phyloP scores from a whole-genome alignment of 37 sponge, comb jelly and placozoan species.

The Beroe forskalii region DNA sequence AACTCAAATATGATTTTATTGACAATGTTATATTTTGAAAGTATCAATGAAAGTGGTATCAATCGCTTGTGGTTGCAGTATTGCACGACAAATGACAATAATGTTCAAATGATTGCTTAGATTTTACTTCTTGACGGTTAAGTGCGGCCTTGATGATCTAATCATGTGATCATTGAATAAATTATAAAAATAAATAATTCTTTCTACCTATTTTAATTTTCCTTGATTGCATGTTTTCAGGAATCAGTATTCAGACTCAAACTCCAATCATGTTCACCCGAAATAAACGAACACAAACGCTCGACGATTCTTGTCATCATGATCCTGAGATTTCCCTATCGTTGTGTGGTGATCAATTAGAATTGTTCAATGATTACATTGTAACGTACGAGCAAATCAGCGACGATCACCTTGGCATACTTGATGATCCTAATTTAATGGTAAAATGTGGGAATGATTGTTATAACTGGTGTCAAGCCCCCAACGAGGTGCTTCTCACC shows the following conservation, averaged over 20 bases:
- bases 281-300: conserved; percentile 59
- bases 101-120: too few relatives aligned
- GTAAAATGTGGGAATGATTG: conserved; percentile 20
- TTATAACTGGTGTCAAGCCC: conserved; percentile 36
- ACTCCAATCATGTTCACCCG: conserved; percentile 13
- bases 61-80: too few relatives aligned
- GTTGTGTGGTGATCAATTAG: conserved; percentile 46
- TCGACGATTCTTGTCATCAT: background rate
- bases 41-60: too few relatives aligned
- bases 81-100: too few relatives aligned
- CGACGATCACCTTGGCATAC: background rate
- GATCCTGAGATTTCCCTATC: conserved; percentile 24
- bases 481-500: conserved; percentile 2
- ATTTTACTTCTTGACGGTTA: too few relatives aligned
- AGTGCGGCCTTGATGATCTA: too few relatives aligned
- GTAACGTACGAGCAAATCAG: conserved; percentile 4
- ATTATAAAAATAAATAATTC: too few relatives aligned
- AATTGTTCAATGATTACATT: conserved; percentile 29
- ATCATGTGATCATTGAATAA: too few relatives aligned
- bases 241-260: conserved; percentile 41
- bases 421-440: conserved; percentile 26
- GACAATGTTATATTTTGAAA: too few relatives aligned
- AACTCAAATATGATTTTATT: too few relatives aligned
- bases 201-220: too few relatives aligned
- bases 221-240: too few relatives aligned